A percentile compares a stretch with the other conserved stretches of the same genome.
Evolutionary conservation across 2,113 vertebrate genomes (phyloP).

Genomic region (Neogale vison): DNA sequence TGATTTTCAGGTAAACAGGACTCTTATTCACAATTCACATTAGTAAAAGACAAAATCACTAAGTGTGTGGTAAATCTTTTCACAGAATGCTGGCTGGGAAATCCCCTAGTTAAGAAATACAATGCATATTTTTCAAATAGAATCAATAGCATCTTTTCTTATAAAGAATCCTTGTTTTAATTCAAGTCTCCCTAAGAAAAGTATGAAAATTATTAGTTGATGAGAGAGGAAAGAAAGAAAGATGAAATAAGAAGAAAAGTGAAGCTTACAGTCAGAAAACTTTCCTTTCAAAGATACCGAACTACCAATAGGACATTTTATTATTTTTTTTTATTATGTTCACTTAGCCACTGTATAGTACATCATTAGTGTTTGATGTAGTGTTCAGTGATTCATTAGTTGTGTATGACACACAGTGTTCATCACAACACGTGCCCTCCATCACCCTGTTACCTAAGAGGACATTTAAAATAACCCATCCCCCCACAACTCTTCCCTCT

Average conservation of each 20-base stretch:
- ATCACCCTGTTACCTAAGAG: no score
- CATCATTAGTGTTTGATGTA: no score
- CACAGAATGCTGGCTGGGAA: neutral
- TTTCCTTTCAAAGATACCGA: neutral
- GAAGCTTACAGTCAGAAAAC: neutral
- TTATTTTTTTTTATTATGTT: no score
- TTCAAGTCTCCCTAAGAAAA: neutral
- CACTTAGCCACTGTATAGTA: no score
- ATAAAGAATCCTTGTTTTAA: neutral
- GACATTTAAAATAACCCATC: no score
- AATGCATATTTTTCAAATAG: neutral
- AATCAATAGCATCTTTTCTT: neutral
- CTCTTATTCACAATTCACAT: neutral
- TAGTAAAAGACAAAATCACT: neutral
- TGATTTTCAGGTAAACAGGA: neutral
- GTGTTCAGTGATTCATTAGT: no score
- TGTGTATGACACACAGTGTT: no score
- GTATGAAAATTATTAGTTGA: neutral
- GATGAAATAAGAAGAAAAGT: neutral
- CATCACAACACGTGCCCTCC: no score
- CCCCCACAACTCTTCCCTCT: no score
- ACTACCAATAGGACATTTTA: neutral
- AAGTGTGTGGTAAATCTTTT: neutral
- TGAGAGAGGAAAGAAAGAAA: neutral
- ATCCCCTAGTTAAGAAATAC: neutral